Percentiles rank a stretch among this genome's conserved stretches.
Evolutionary conservation across 2,888 invertebrate genomes (phyloP).

Genomic region (Rhabditoides inermis): DNA sequence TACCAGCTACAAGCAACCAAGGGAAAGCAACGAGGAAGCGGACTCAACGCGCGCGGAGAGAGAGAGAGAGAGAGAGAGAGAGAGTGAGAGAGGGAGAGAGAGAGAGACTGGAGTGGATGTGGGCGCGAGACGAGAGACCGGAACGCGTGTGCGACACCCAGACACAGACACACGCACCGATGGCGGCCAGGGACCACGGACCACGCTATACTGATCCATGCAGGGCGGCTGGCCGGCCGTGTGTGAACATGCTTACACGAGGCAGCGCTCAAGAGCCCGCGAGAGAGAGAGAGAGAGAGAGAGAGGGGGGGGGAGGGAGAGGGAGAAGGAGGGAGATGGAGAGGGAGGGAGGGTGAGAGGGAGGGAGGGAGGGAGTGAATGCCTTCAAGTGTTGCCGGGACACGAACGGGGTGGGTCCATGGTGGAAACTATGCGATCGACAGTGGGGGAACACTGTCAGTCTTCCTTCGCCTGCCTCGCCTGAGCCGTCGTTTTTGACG

Average conservation of each 20-base stretch:
- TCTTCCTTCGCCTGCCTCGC: too few species aligned
- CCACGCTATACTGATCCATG: too few species aligned
- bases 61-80: conserved; percentile 3
- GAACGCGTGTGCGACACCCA: not conserved
- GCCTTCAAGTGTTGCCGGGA: too few species aligned
- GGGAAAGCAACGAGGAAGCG: not conserved
- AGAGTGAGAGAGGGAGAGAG: not conserved
- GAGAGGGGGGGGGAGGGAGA: not conserved
- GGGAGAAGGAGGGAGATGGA: not conserved
- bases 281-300: not conserved
- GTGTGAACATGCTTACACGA: too few species aligned
- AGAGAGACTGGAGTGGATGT: not conserved
- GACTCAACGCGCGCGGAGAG: not conserved
- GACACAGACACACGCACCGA: not conserved
- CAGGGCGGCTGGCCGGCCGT: too few species aligned
- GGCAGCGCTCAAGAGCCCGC: not conserved
- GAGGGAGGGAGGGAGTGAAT: too few species aligned
- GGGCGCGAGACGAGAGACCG: not conserved
- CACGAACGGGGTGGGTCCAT: too few species aligned
- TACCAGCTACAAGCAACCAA: conserved; percentile 5
- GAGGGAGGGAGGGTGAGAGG: not conserved
- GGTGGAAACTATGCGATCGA: too few species aligned
- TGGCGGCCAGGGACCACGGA: too few species aligned
- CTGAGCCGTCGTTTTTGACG: too few species aligned
- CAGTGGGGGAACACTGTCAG: too few species aligned